Base-by-base conservation (phyloP, 30 jellyfish, hydroid and myxozoan species). In the Phacellophora camtschatica region DNA sequence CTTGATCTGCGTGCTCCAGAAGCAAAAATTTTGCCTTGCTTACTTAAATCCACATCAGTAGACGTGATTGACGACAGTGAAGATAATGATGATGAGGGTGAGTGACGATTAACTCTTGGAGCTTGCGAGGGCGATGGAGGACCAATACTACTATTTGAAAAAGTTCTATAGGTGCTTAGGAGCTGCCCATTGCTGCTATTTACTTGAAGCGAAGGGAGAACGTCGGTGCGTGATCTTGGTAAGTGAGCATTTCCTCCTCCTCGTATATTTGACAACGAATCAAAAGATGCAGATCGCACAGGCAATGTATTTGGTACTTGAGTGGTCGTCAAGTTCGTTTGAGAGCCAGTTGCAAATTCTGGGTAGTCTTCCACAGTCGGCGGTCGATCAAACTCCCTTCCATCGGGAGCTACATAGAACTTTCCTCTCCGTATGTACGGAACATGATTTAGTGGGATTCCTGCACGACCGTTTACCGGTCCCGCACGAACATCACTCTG, bases 81-180 rank as follows among this genome's bases (percentile, higher is more conserved):
- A 11, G 97, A 92, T 16, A 85, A 46, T 18, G 98, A 85, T 5
- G 98, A 85, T 2, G 97, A 78, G 1, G 97, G 97, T 39, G 98
- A 79, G 30, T 61, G 95, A 22, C 62, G n/a, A 36, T 16, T 59
- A 29, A 5, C 43, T 23, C 24, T 45, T 18, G 42, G 79, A 33
- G 74, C 77, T 18, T 70, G 7, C 4, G 76, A 49, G 27, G 79
- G 83, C 27, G 88, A 72, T 5, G 80, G 25, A 22, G 69, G 71
- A 30, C 53, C 53, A 1, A 15, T 24, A 3, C 15, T 46, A 32
- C 32, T 28, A 30, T 22, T 45, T 39, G 75, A 36, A 5, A 22
- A 34, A 25, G 55, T 29, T 56, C 64, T 57, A 0, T 65, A 83
- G 20, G 71, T 68, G 54, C 71, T 65, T 3, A 35, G 24, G 18